Evolutionary conservation across 2,888 invertebrate species (phyloP).

Genomic region (Halocaridina rubra): DNA sequence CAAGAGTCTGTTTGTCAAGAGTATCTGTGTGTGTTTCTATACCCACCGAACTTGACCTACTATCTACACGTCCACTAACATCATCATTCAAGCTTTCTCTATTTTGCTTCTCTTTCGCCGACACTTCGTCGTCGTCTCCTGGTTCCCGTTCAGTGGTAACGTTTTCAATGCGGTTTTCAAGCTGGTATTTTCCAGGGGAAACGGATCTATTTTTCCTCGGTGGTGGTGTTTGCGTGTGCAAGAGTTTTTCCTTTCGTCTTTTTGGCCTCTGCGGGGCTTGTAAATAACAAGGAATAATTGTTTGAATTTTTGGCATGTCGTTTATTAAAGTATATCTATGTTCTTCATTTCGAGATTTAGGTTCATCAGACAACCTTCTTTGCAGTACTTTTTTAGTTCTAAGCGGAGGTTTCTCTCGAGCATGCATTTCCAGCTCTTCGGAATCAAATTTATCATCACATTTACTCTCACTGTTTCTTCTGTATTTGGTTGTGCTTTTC

Average conservation of each 20-base stretch:
- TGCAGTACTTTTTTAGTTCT: conserved; percentile 4
- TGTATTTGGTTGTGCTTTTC: too few relatives aligned
- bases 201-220: too few relatives aligned
- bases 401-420: not conserved
- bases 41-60: conserved; percentile 7
- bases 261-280: not conserved
- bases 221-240: not conserved
- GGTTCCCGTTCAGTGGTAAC: too few relatives aligned
- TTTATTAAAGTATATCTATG: too few relatives aligned
- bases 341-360: too few relatives aligned
- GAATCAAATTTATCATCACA: not conserved
- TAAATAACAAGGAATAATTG: too few relatives aligned
- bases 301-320: too few relatives aligned
- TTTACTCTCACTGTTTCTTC: not conserved
- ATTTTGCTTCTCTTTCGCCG: not conserved
- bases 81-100: not conserved
- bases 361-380: conserved; percentile 9
- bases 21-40: not conserved
- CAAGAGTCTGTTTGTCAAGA: not conserved
- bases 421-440: not conserved
- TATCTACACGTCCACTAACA: not conserved
- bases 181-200: too few relatives aligned
- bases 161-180: too few relatives aligned
- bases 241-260: not conserved
- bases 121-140: too few relatives aligned